Evolutionary conservation across 2,797 vertebrate genomes (phyloP), one percentile per base, ranked within the genome.

Genomic region (Bovichtus diacanthus): DNA sequence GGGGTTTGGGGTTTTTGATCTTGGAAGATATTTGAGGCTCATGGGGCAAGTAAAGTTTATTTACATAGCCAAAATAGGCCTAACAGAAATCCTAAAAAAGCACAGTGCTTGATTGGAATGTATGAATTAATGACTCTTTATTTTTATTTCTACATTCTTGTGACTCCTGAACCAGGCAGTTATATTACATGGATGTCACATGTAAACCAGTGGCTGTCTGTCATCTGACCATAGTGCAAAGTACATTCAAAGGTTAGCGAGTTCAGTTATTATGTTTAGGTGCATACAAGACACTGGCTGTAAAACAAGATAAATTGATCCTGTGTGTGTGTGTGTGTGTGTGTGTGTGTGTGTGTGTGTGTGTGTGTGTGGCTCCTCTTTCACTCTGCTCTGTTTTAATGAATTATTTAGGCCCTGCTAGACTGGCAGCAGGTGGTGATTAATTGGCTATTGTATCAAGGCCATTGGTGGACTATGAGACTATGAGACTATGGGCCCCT

Each of bases 191-290:
- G 11, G 8, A 13, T 74, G 75, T 78, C 79, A 81, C 59, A 58
- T 85, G 81, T 38, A 46, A 76, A 81, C 31, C 25, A 73, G 72
- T 39, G 29, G 64, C 44, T 74, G 16, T 2, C 23, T 74, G 86
- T 91, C 90, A 90, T 55, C 66, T 92, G 90, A 89, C 61, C 49
- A 11, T 6, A 16, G 92, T 68, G 44, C 90, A 91, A 90, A 90
- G 91, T 90, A 18, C 92, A 86, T 27, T 16, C n/a, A 27, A 59
- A 82, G 39, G 31, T 50, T 23, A 23, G 36, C 23, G 23, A 9
- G 76, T 50, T 55, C 16, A 23, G 54, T 38, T 9, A 23, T 59
- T 31, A 21, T 12, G 0, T n/a, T 39, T 2, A 4, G 39, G 4
- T 47, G 25, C 50, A 19, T n/a, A n/a, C 41, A n/a, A 31, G 21